Base-by-base conservation (phyloP, 2,888 invertebrate genomes). In the Hypselothyrea guttata region DNA sequence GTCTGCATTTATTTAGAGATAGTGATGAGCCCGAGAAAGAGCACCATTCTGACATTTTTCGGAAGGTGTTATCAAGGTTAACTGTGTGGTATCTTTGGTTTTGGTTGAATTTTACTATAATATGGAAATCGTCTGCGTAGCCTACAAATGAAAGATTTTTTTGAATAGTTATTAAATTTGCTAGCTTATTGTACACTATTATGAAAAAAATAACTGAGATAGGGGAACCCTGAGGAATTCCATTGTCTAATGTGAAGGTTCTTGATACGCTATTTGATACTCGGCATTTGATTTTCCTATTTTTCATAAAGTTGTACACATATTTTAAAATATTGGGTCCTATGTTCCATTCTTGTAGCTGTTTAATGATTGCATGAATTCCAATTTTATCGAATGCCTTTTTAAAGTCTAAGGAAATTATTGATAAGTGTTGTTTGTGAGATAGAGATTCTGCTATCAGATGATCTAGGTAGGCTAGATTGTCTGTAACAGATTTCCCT, bases 201-300 rank as follows among this genome's bases (percentile, higher is more conserved):
- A 62, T 16, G 15, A 62, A 62, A 7, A 66, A 22, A 4, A 66
- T 44, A 5, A 58, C 61, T 7, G 57, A 60, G 2, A 57, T n/a
- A 9, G 55, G 64, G 7, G 41, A 22, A 22, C 22, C 33, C n/a
- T 11, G 33, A 11, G 33, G 53, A 7, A 56, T 67, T 4, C 62
- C 56, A 31, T 67, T 67, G 28, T 34, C 12, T 34, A 54, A 27
- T 28, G 42, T 15, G 15, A 35, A 22, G 13, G 33, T 18, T 4
- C 49, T 18, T 7, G 66, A 66, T 13, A 46, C 18, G 8, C n/a
- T 12, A 2, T 41, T 42, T 4, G 11, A 16, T 9, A 48, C 12
- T 48, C 48, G 47, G 13, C 51, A 51, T 15, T 13, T 31, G 12
- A 58, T 51, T 40, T 61, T 42, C n/a, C 60, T 44, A 33, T 60